phyloP scores from a whole-genome alignment of 53 echinoderm and acorn worm species.

The Temnopleurus reevesii region DNA sequence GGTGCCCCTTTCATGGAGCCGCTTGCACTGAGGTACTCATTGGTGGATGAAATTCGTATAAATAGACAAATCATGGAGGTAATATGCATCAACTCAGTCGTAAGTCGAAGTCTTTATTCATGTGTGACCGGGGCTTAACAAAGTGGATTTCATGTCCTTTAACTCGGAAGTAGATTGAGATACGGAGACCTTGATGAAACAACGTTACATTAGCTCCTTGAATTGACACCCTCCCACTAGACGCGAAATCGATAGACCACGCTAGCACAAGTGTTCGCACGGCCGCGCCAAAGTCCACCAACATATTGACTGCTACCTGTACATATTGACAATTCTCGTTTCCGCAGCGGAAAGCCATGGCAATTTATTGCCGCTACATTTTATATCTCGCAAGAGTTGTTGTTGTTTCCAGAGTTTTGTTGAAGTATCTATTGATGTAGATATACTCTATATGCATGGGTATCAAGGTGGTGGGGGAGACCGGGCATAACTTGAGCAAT shows the following conservation, averaged over 20 bases:
- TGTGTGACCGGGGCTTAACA: no score
- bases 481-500: background rate
- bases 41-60: no score
- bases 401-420: no score
- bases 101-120: no score
- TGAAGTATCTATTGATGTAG: background rate
- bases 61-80: no score
- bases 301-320: background rate
- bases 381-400: no score
- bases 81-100: no score
- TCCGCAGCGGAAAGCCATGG: background rate
- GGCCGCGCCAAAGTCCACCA: background rate
- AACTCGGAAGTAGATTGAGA: background rate
- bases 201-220: slow-evolving; percentile 1
- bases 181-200: background rate
- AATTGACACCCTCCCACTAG: background rate
- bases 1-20: no score
- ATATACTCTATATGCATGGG: background rate
- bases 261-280: background rate
- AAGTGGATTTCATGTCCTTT: background rate
- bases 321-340: background rate
- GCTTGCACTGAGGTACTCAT: no score
- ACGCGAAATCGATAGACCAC: background rate
- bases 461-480: background rate
- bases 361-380: background rate